Evolutionary conservation across 2,113 vertebrate genomes (phyloP).

Genomic region (Sphyrna mokarran): DNA sequence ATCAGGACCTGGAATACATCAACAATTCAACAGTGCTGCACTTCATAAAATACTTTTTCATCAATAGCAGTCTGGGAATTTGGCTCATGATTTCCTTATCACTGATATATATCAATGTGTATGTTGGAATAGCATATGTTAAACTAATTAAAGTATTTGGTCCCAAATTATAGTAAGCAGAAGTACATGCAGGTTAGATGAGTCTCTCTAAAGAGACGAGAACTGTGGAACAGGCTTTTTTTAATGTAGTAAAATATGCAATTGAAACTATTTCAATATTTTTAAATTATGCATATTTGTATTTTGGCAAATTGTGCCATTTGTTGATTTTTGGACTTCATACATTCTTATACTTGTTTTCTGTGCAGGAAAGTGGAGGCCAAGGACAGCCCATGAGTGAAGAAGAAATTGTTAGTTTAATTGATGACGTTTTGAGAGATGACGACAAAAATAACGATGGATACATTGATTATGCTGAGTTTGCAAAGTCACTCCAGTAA

Average conservation of each 20-base stretch:
- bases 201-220: slow-evolving; percentile 10
- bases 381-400: slow-evolving; percentile 72
- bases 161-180: background rate
- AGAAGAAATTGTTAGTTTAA: slow-evolving; percentile 79
- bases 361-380: slow-evolving; percentile 70
- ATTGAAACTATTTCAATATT: background rate
- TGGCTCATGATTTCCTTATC: background rate
- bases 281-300: background rate
- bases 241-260: background rate
- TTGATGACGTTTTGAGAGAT: slow-evolving; percentile 84
- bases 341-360: slow-evolving; percentile 24
- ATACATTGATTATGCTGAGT: slow-evolving; percentile 95
- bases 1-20: background rate
- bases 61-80: background rate
- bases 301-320: background rate
- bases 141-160: background rate
- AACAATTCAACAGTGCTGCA: background rate
- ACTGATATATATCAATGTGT: background rate
- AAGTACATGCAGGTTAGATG: background rate
- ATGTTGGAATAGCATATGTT: background rate
- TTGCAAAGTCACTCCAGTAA: slow-evolving; percentile 86
- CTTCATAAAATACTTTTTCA: background rate
- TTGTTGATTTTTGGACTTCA: background rate
- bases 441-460: slow-evolving; percentile 95
- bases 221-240: no score